These are phyloP conservation scores for Myodes glareolus DNA, from an alignment of 2,113 vertebrate species.

Conservation along the genomic window DNA sequence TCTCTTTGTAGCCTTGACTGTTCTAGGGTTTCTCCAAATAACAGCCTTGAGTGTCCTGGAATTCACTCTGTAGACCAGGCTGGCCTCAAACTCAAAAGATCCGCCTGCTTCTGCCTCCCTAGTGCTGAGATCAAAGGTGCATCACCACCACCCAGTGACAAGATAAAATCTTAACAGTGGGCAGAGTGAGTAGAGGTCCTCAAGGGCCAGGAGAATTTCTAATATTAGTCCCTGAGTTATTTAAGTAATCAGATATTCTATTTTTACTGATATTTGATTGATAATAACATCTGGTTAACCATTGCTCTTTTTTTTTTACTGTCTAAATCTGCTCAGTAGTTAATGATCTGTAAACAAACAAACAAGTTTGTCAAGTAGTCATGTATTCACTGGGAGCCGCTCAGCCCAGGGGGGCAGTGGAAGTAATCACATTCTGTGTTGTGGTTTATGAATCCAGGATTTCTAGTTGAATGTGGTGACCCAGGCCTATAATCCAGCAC, in stretches of 20 bases:
- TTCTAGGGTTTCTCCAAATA: background rate
- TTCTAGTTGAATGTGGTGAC: background rate
- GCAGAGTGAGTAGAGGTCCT: background rate
- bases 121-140: background rate
- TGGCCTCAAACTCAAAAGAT: background rate
- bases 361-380: slow-evolving; percentile 62
- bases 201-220: background rate
- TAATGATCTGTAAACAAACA: slow-evolving; percentile 52
- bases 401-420: background rate
- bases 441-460: background rate
- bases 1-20: too few species aligned
- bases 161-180: background rate
- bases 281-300: background rate
- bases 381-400: background rate
- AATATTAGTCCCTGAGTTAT: slow-evolving; percentile 20
- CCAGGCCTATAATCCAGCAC: background rate
- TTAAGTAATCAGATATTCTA: slow-evolving; percentile 12
- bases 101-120: background rate
- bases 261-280: background rate
- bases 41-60: background rate
- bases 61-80: background rate
- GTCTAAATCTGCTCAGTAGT: background rate
- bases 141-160: background rate
- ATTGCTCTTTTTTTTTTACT: slow-evolving; percentile 36
- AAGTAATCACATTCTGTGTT: slow-evolving; percentile 21